phyloP scores from a whole-genome alignment of 2,888 invertebrate genomes.

The Stenichneumon culpator region DNA sequence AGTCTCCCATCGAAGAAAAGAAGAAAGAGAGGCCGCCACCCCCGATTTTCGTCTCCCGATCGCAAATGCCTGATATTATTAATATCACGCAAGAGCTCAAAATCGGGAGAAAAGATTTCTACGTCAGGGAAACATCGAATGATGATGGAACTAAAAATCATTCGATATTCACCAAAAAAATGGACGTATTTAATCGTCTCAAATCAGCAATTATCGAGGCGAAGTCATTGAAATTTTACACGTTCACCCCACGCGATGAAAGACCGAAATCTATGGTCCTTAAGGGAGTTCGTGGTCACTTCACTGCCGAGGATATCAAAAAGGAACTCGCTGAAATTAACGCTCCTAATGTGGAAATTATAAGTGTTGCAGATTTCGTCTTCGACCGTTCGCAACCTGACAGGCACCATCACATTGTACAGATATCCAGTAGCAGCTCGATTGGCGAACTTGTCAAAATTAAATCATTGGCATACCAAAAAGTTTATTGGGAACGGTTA shows the following conservation, averaged over 20 bases:
- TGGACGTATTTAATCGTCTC: background rate
- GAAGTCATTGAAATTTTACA: background rate
- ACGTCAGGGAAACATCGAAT: no score
- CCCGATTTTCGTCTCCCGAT: no score
- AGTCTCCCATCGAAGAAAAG: no score
- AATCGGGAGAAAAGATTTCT: no score
- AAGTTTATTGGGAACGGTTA: conserved; percentile 47
- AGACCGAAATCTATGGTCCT: conserved; percentile 34
- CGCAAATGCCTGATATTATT: no score
- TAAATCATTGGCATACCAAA: conserved; percentile 36
- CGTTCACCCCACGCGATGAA: conserved; percentile 27
- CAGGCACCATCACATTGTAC: conserved; percentile 23
- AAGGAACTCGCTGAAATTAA: conserved; percentile 4
- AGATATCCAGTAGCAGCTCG: conserved; percentile 30
- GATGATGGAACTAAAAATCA: no score
- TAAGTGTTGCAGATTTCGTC: conserved; percentile 7
- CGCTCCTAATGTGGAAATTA: conserved; percentile 18
- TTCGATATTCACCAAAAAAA: background rate
- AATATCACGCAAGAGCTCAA: no score
- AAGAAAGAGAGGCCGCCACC: no score
- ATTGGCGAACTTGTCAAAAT: conserved; percentile 27
- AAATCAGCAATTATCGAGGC: no score
- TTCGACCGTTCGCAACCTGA: conserved; percentile 30
- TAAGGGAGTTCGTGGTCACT: conserved; percentile 36
- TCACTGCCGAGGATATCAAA: conserved; percentile 31